Percentiles rank a stretch among this genome's conserved stretches.
Evolutionary conservation across 2,888 invertebrate species (phyloP).

Genomic region (Microplitis deprimator): DNA sequence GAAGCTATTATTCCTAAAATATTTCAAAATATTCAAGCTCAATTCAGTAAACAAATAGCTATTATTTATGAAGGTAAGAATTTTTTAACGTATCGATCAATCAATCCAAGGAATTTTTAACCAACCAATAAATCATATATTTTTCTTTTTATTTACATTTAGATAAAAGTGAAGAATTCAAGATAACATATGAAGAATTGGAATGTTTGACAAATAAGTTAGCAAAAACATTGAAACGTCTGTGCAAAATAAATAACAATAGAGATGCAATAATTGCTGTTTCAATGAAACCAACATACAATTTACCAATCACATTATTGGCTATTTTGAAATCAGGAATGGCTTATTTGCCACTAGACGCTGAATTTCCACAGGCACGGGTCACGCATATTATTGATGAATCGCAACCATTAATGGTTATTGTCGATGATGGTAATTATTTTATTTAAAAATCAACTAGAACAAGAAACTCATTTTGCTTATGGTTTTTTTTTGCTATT

Average conservation of each 20-base stretch:
- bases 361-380: constrained; percentile 79
- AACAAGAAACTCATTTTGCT: no score
- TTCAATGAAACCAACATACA: constrained; percentile 84
- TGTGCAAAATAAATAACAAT: constrained; percentile 59
- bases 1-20: constrained; percentile 73
- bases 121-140: neutral
- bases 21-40: constrained; percentile 75
- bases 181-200: constrained; percentile 74
- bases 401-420: constrained; percentile 79
- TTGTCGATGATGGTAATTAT: constrained; percentile 78
- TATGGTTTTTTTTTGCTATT: no score
- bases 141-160: constrained; percentile 1
- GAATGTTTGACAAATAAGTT: constrained; percentile 75
- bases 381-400: constrained; percentile 84
- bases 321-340: constrained; percentile 87
- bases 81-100: neutral
- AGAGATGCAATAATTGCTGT: constrained; percentile 86
- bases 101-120: constrained; percentile 38
- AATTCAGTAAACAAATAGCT: constrained; percentile 69
- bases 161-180: constrained; percentile 60
- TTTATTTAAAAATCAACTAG: neutral
- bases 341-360: constrained; percentile 88
- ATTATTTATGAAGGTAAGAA: constrained; percentile 76
- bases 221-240: constrained; percentile 73
- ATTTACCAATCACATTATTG: constrained; percentile 78